Conservation (phyloP, 2,797 vertebrate species). For the Pipistrellus nathusii region DNA sequence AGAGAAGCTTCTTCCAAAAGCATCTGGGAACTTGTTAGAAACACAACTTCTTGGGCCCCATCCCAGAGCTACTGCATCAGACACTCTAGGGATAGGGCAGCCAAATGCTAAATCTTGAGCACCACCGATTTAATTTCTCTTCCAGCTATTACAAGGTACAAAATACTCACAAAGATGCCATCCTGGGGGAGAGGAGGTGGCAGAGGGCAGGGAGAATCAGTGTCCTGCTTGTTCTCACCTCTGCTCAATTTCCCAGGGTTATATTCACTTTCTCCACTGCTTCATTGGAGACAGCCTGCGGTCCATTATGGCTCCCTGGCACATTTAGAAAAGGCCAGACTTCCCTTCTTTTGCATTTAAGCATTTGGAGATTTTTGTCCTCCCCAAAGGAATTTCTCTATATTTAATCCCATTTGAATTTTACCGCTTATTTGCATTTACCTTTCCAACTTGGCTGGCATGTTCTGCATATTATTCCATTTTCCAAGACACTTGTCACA, state of each 20-base stretch:
- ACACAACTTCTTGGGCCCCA: not conserved
- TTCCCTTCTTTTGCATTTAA: not conserved
- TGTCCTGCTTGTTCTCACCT: not conserved
- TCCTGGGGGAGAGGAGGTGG: rapidly evolving
- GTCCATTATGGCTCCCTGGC: not conserved
- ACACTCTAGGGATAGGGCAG: not conserved
- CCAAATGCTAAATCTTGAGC: not conserved
- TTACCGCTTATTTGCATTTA: not conserved
- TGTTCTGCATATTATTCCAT: slow-evolving; percentile 12
- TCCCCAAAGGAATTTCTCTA: not conserved
- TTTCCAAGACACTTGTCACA: slow-evolving; percentile 47
- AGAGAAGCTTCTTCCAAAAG: not conserved
- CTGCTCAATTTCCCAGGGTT: too few relatives aligned
- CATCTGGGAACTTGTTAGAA: not conserved
- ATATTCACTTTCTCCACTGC: not conserved
- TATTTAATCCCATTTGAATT: slow-evolving; percentile 46
- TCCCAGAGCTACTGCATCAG: not conserved
- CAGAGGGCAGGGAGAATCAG: not conserved
- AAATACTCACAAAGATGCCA: not conserved
- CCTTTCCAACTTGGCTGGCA: slow-evolving; percentile 42
- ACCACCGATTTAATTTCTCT: not conserved
- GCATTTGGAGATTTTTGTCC: not conserved
- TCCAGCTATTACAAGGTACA: not conserved
- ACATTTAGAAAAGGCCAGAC: not conserved
- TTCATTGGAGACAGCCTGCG: not conserved